These are phyloP conservation scores for Marasmarcha lunaedactyla DNA, from an alignment of 2,888 invertebrate genomes.

Conservation along the genomic window DNA sequence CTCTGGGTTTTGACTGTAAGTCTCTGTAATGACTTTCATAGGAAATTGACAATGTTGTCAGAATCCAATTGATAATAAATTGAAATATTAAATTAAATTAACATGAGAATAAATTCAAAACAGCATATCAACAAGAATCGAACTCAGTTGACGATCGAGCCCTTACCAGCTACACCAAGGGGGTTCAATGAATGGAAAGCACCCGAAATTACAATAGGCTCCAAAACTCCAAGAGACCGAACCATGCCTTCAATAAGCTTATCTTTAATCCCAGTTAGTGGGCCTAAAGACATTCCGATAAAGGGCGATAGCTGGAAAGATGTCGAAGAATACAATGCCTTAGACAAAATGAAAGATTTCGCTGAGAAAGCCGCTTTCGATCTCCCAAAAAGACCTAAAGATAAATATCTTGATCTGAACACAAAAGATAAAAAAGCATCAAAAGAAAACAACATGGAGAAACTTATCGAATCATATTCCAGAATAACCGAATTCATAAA, in stretches of 20 bases:
- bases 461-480: conserved; percentile 55
- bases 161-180: conserved; percentile 40
- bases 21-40: conserved; percentile 14
- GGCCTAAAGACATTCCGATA: conserved; percentile 42
- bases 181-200: conserved; percentile 39
- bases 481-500: conserved; percentile 61
- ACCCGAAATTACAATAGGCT: conserved; percentile 45
- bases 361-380: conserved; percentile 62
- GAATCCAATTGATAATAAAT: conserved; percentile 64
- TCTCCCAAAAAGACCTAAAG: conserved; percentile 43
- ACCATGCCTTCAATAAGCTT: conserved; percentile 59
- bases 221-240: conserved; percentile 41
- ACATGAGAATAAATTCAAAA: conserved; percentile 37
- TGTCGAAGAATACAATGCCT: conserved; percentile 53
- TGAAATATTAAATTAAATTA: conserved; percentile 17
- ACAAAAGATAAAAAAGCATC: conserved; percentile 32
- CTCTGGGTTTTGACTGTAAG: background rate
- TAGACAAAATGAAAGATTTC: conserved; percentile 65
- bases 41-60: conserved; percentile 60
- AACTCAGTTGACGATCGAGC: conserved; percentile 60
- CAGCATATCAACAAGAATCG: conserved; percentile 68
- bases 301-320: conserved; percentile 50
- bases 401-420: conserved; percentile 39
- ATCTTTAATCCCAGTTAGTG: conserved; percentile 54
- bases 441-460: conserved; percentile 49